Percentiles rank a stretch among this genome's conserved stretches.
These are phyloP conservation scores for Zaprionus ornatus DNA, from an alignment of 1,140 invertebrate genomes.

Conservation along the genomic window DNA sequence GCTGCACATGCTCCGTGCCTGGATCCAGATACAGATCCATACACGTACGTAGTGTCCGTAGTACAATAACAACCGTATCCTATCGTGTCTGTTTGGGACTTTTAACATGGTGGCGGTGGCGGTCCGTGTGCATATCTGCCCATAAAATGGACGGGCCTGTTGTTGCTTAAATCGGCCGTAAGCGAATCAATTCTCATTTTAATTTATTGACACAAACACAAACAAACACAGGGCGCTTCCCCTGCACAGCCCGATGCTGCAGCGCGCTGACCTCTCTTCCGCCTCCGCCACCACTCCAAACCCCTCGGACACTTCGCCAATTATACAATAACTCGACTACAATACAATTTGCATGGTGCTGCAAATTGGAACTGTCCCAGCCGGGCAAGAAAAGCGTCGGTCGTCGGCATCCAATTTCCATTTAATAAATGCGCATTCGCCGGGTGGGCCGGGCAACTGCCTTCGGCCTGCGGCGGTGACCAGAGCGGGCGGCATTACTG, in stretches of 20 bases:
- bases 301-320: constrained; percentile 64
- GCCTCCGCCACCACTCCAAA: not conserved
- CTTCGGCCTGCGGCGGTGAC: not conserved
- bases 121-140: constrained; percentile 58
- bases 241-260: not conserved
- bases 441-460: constrained; percentile 28
- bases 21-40: constrained; percentile 16
- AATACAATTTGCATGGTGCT: constrained; percentile 79
- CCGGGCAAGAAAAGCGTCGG: constrained; percentile 42
- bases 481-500: constrained; percentile 17
- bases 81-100: constrained; percentile 47
- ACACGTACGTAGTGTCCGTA: not conserved
- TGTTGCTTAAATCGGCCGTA: constrained; percentile 81
- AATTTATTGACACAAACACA: constrained; percentile 80
- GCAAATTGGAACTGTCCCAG: constrained; percentile 74
- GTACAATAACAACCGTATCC: constrained; percentile 34
- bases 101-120: constrained; percentile 44
- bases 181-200: constrained; percentile 82
- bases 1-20: constrained; percentile 40
- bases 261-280: not conserved
- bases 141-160: constrained; percentile 66
- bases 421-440: constrained; percentile 81
- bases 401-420: constrained; percentile 46
- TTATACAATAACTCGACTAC: constrained; percentile 82
- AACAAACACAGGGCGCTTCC: constrained; percentile 12